Evolutionary conservation across 2,888 invertebrate species (phyloP).

Genomic region (Orchestes rusci): DNA sequence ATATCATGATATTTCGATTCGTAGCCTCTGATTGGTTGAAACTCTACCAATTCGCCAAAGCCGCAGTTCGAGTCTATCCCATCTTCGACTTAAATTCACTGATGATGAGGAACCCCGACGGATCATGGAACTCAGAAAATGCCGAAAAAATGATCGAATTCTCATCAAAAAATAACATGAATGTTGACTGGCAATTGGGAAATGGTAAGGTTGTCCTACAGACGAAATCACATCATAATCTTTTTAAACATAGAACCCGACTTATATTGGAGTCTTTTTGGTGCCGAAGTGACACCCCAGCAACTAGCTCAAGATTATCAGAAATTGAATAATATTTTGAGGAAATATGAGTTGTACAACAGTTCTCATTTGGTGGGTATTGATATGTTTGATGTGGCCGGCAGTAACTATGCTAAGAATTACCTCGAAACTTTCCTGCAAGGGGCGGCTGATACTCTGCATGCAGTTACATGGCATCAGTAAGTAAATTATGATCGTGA

Average conservation of each 20-base stretch:
- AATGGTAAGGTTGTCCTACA: constrained; percentile 45
- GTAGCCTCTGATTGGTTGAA: constrained; percentile 14
- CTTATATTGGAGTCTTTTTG: constrained; percentile 4
- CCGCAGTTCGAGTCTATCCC: constrained; percentile 5
- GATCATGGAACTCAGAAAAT: constrained; percentile 59
- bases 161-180: constrained; percentile 39
- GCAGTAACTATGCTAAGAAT: constrained; percentile 17
- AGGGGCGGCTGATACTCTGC: constrained; percentile 45
- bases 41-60: constrained; percentile 10
- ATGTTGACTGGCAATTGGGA: constrained; percentile 60
- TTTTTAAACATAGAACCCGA: constrained; percentile 18
- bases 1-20: too few relatives aligned
- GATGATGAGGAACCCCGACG: constrained; percentile 29
- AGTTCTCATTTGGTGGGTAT: constrained; percentile 58
- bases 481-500: too few relatives aligned
- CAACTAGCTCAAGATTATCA: constrained; percentile 56
- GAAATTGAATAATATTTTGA: constrained; percentile 48
- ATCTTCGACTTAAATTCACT: constrained; percentile 15
- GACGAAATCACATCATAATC: background rate
- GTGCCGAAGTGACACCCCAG: constrained; percentile 45
- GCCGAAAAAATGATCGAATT: constrained; percentile 57
- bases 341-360: constrained; percentile 46
- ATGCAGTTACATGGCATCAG: constrained; percentile 65
- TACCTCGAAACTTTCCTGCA: constrained; percentile 53
- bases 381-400: constrained; percentile 58